Conservation (phyloP, 2,113 vertebrate genomes). For the Lipophrys pholis region DNA sequence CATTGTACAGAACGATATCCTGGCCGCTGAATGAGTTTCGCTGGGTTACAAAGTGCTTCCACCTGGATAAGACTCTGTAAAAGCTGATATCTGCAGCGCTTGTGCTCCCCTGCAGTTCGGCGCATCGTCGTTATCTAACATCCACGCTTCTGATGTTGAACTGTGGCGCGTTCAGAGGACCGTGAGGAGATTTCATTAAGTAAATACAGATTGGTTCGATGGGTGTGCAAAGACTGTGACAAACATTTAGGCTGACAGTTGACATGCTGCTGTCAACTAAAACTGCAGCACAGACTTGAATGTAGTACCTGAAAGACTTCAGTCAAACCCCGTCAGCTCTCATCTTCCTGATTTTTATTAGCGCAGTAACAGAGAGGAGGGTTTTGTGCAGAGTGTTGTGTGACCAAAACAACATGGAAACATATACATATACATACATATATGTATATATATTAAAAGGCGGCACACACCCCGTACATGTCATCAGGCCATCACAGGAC, state of each 20-base stretch:
- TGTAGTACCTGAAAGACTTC: conserved; percentile 24
- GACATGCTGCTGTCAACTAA: conserved; percentile 38
- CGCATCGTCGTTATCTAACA: conserved; percentile 10
- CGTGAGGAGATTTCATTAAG: conserved; percentile 17
- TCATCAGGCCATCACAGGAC: no score
- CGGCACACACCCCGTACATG: no score
- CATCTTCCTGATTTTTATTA: conserved; percentile 3
- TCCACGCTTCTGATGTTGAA: conserved; percentile 38
- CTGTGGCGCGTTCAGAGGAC: conserved; percentile 38
- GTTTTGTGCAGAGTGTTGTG: background rate
- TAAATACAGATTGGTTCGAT: conserved; percentile 31
- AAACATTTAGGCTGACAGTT: conserved; percentile 49
- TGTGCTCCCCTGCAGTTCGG: conserved; percentile 1
- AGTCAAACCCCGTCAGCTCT: conserved; percentile 27
- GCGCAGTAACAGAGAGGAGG: background rate
- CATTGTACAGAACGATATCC: conserved; percentile 23
- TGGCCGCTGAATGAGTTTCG: conserved; percentile 19
- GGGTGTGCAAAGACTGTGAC: conserved; percentile 30
- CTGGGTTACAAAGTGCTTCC: conserved; percentile 7
- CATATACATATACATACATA: no score
- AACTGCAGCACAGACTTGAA: conserved; percentile 16
- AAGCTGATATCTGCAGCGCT: background rate
- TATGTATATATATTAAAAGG: no score
- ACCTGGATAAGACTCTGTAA: background rate
- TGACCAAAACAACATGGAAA: no score